Conservation (phyloP, 2,888 invertebrate genomes). For the Psylliodes chrysocephalus region DNA sequence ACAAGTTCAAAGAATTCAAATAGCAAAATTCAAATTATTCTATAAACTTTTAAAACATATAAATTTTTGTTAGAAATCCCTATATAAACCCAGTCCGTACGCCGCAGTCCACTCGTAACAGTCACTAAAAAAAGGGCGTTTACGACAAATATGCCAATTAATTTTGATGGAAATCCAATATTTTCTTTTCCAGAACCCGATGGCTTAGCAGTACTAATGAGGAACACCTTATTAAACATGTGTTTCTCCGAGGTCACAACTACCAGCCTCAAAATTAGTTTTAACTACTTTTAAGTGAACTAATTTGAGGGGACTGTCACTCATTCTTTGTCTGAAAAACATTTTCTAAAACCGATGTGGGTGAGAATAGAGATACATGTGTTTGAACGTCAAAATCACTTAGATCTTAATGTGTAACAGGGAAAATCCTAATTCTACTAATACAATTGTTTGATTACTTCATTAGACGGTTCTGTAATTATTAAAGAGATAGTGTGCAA, state of each 20-base stretch:
- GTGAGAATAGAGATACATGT: not conserved
- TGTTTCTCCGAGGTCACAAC: conserved; percentile 29
- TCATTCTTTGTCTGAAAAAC: conserved; percentile 19
- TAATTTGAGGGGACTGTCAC: conserved; percentile 32
- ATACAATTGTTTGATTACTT: conserved; percentile 20
- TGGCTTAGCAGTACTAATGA: conserved; percentile 34
- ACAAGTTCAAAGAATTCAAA: too few species aligned
- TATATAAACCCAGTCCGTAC: too few species aligned
- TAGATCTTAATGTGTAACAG: too few species aligned
- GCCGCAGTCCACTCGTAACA: conserved; percentile 4
- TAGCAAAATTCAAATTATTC: too few species aligned
- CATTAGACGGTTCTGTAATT: conserved; percentile 34
- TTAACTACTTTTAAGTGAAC: conserved; percentile 30
- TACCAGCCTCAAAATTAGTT: conserved; percentile 26
- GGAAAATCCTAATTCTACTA: too few species aligned
- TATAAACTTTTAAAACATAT: too few species aligned
- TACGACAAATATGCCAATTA: conserved; percentile 37
- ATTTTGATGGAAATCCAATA: conserved; percentile 40
- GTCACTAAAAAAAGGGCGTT: conserved; percentile 31
- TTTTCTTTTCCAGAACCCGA: conserved; percentile 22
- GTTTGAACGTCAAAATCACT: too few species aligned
- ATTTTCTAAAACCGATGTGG: not conserved
- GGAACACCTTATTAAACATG: conserved; percentile 34
- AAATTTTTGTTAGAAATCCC: too few species aligned
- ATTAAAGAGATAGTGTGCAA: conserved; percentile 36